A percentile compares a stretch with the other conserved stretches of the same genome.
phyloP scores from a whole-genome alignment of 2,888 invertebrate genomes.

The Gari tellinella region DNA sequence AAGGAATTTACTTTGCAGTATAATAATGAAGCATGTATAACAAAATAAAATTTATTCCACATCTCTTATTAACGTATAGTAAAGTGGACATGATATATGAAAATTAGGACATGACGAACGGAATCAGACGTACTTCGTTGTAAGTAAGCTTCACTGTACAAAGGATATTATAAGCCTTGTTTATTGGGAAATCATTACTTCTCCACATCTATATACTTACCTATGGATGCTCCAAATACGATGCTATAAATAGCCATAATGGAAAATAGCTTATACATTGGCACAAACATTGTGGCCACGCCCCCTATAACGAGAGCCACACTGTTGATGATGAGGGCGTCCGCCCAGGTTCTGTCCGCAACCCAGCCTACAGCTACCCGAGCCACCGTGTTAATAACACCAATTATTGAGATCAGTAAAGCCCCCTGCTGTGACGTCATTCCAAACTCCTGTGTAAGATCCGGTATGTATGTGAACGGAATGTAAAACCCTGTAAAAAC shows the following conservation, averaged over 20 bases:
- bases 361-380: slow-evolving; percentile 95
- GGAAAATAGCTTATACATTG: slow-evolving; percentile 91
- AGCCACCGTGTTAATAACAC: slow-evolving; percentile 97
- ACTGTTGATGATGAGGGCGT: slow-evolving; percentile 95
- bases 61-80: no score
- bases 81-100: no score
- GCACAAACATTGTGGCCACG: slow-evolving; percentile 92
- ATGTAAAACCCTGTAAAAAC: slow-evolving; percentile 89
- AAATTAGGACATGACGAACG: no score
- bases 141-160: no score
- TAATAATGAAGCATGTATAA: no score
- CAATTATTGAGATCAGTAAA: slow-evolving; percentile 67
- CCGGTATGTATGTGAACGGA: slow-evolving; percentile 92
- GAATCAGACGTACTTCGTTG: no score
- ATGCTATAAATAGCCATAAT: slow-evolving; percentile 92
- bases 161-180: neutral
- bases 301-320: slow-evolving; percentile 94
- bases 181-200: neutral
- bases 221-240: slow-evolving; percentile 91
- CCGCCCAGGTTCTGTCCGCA: slow-evolving; percentile 89
- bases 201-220: slow-evolving; percentile 73
- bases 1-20: no score
- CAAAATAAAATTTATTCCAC: no score
- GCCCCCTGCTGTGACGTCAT: slow-evolving; percentile 63
- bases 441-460: slow-evolving; percentile 63